phyloP scores from a whole-genome alignment of 2,888 invertebrate species.

The Augochlorella aurata region DNA sequence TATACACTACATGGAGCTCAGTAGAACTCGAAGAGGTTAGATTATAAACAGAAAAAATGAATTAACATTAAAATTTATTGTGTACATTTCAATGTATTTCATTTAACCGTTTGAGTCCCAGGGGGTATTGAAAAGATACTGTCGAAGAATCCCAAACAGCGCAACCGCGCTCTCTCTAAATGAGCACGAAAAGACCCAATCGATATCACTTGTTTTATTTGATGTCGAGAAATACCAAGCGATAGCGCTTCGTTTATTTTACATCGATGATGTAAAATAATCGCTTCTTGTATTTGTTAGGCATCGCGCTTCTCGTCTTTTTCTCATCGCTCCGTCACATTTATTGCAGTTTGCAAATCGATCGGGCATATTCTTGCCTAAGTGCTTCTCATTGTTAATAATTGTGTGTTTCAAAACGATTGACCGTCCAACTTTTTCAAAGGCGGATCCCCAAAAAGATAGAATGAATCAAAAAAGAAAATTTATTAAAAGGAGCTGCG shows the following conservation, averaged over 20 bases:
- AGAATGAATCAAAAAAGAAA: constrained; percentile 11
- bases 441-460: constrained; percentile 2
- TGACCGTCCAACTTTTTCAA: background rate
- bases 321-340: no score
- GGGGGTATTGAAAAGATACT: background rate
- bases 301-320: no score
- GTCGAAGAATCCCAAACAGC: no score
- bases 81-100: no score
- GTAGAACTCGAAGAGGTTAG: no score
- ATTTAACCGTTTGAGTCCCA: background rate
- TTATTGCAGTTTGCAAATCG: background rate
- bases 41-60: no score
- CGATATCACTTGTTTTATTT: background rate
- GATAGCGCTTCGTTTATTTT: background rate
- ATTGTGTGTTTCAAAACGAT: constrained; percentile 12
- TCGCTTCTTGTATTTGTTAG: no score
- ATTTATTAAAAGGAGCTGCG: no score
- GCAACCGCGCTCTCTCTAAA: background rate
- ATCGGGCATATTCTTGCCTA: constrained; percentile 10
- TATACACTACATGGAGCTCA: no score
- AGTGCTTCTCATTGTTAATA: constrained; percentile 2
- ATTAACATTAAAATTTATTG: no score
- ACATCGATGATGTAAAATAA: background rate
- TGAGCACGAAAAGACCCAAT: background rate
- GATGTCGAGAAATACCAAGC: background rate